Evolutionary conservation across 35 echinoderm and acorn worm genomes (phyloP), one percentile per base, ranked within the genome.

Genomic region (Patiria miniata): DNA sequence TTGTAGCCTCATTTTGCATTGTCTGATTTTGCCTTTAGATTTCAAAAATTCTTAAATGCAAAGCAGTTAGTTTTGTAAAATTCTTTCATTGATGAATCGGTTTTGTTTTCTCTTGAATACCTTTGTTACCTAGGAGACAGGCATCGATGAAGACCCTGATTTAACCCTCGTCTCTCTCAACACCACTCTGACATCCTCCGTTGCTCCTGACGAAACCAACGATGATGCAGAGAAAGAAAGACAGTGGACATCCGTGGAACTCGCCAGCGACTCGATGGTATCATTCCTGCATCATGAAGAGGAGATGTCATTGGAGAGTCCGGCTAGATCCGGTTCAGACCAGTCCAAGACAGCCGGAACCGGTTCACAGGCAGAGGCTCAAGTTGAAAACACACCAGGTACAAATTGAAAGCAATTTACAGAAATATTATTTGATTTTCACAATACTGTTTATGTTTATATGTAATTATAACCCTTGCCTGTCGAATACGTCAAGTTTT

Each of bases 61-160:
- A n/a, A n/a, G n/a, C n/a, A n/a, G n/a, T n/a, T n/a, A n/a, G n/a
- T n/a, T n/a, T n/a, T n/a, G n/a, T n/a, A n/a, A n/a, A n/a, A n/a
- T n/a, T n/a, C n/a, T n/a, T n/a, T 47, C 42, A 47, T 4, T 47
- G 42, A 47, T 47, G 42, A 47, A 47, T 47, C 12, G 4, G 42
- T 4, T 47, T 47, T 47, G 4, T 47, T 47, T 4, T 47, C 42
- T 47, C 12, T 4, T 47, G 42, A 47, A 47, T 6, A 47, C 42
- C 42, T n/a, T n/a, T n/a, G n/a, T n/a, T 47, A 47, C 42, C 19
- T 6, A 59, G 34, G 88, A 90, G 44, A 90, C 88, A 12, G 88
- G 88, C 14, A 90, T 90, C 68, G 39, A 84, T 37, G 88, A 90
- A 50, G 88, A 90, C 15, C 88, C 88, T 0, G 88, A 90, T 40